A percentile compares a stretch with the other conserved stretches of the same genome.
Conservation (phyloP, 2,888 invertebrate genomes). For the Acronicta alni region DNA sequence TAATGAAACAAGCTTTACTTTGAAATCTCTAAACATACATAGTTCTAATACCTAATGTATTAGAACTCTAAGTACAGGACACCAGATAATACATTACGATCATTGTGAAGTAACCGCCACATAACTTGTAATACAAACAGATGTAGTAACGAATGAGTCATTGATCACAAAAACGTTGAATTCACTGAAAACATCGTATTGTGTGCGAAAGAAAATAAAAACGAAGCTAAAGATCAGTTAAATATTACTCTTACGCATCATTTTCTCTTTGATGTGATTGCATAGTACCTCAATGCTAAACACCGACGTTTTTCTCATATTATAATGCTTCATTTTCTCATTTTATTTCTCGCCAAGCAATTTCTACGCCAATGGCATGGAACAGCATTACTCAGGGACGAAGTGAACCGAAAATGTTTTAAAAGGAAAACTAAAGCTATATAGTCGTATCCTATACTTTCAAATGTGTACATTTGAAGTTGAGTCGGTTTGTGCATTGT, state of each 20-base stretch:
- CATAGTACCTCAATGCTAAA: not conserved
- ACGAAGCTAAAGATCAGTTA: too few relatives aligned
- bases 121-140: too few relatives aligned
- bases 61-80: too few relatives aligned
- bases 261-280: too few relatives aligned
- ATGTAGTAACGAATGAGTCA: too few relatives aligned
- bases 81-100: too few relatives aligned
- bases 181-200: too few relatives aligned
- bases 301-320: slow-evolving; percentile 14
- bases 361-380: slow-evolving; percentile 38
- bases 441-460: slow-evolving; percentile 24
- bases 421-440: slow-evolving; percentile 39
- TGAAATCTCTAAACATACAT: slow-evolving; percentile 33
- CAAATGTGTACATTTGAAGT: slow-evolving; percentile 25
- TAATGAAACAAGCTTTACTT: slow-evolving; percentile 39
- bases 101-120: too few relatives aligned
- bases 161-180: too few relatives aligned
- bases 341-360: slow-evolving; percentile 37
- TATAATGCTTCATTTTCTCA: slow-evolving; percentile 40
- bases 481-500: slow-evolving; percentile 18
- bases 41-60: too few relatives aligned
- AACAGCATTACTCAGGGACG: slow-evolving; percentile 47
- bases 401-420: slow-evolving; percentile 41
- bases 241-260: too few relatives aligned
- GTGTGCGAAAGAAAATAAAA: too few relatives aligned